phyloP scores from a whole-genome alignment of 2,797 vertebrate genomes.

The Poecile montanus region DNA sequence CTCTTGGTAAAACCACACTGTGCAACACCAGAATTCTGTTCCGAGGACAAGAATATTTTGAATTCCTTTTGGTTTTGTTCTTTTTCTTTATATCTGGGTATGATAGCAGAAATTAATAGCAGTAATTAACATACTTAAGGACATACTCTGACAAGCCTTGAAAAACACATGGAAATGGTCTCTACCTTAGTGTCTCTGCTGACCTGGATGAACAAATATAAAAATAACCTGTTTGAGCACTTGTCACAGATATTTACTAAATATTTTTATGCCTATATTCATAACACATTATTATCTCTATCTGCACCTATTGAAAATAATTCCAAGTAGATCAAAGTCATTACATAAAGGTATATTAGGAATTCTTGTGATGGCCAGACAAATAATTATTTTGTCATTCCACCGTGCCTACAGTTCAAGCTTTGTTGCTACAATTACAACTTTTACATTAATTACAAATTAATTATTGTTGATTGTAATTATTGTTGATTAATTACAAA shows the following conservation, averaged over 20 bases:
- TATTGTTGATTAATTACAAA: no score
- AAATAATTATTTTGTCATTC: background rate
- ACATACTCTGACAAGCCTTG: background rate
- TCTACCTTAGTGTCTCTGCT: background rate
- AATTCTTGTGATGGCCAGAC: background rate
- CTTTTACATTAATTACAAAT: no score
- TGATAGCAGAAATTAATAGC: background rate
- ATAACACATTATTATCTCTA: background rate
- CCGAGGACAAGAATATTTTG: background rate
- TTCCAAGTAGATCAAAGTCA: background rate
- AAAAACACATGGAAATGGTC: background rate
- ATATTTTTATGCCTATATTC: background rate
- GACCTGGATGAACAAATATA: background rate
- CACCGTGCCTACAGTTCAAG: background rate
- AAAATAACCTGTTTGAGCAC: background rate
- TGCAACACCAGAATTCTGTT: background rate
- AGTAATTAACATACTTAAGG: background rate
- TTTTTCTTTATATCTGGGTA: background rate
- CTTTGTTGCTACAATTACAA: no score
- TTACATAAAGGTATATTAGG: background rate
- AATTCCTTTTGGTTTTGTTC: background rate
- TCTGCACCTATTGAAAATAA: background rate
- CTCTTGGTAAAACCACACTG: background rate
- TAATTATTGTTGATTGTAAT: no score
- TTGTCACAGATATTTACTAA: background rate